Percentiles rank a stretch among this genome's conserved stretches.
phyloP scores from a whole-genome alignment of 1,140 invertebrate genomes.

The Stegodyphus mimosarum region DNA sequence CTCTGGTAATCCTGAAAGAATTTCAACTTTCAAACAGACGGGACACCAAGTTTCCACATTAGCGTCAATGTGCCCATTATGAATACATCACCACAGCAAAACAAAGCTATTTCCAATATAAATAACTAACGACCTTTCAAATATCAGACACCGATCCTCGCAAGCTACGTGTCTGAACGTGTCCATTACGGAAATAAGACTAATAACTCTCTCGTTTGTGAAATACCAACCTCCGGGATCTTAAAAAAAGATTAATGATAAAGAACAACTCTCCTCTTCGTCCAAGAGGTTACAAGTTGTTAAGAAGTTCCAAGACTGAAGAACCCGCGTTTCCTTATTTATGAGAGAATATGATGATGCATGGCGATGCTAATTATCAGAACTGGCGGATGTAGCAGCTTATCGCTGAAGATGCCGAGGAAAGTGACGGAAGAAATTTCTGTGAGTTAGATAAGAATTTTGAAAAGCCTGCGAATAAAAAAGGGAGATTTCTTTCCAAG shows the following conservation, averaged over 20 bases:
- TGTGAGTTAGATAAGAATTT: not conserved
- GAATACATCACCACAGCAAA: not conserved
- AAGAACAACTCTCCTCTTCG: not conserved
- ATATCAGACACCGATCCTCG: not conserved
- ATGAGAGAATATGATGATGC: conserved; percentile 18
- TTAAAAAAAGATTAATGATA: conserved; percentile 28
- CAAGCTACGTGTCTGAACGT: not conserved
- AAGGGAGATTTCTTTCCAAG: not conserved
- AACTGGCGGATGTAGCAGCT: not conserved
- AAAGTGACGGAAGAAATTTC: not conserved
- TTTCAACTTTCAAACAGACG: no score
- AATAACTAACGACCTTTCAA: conserved; percentile 13
- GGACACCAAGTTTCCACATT: no score
- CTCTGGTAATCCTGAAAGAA: no score
- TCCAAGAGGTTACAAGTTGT: conserved; percentile 10
- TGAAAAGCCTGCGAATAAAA: not conserved
- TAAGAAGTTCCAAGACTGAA: conserved; percentile 17
- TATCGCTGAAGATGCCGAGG: not conserved
- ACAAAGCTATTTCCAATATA: conserved; percentile 8
- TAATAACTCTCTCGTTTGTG: not conserved
- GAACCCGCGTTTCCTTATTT: conserved; percentile 16
- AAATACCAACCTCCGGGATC: not conserved
- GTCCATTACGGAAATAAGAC: conserved; percentile 11
- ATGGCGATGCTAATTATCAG: conserved; percentile 12
- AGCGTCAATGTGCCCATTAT: no score